Percentiles rank a stretch among this genome's conserved stretches.
Conservation (phyloP, 2,797 vertebrate genomes). For the Anabacerthia variegaticeps region DNA sequence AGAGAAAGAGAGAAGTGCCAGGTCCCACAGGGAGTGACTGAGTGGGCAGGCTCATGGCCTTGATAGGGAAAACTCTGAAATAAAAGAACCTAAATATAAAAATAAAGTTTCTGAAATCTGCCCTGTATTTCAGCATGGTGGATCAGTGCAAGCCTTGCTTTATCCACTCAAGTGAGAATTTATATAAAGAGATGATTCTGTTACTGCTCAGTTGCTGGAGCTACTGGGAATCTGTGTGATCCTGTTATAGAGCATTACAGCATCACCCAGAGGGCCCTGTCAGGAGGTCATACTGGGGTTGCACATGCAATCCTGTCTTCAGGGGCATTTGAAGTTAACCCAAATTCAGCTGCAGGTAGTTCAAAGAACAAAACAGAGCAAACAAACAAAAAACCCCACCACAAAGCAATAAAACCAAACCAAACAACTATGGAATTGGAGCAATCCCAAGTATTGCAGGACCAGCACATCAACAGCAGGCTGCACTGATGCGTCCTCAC, state of each 20-base stretch:
- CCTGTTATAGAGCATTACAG: background rate
- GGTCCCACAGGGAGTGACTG: background rate
- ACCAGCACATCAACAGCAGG: background rate
- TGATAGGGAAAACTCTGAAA: constrained; percentile 14
- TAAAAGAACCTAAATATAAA: background rate
- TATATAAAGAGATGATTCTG: background rate
- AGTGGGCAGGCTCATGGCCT: background rate
- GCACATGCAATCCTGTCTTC: background rate
- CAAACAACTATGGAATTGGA: background rate
- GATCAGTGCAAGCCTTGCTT: background rate
- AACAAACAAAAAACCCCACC: background rate
- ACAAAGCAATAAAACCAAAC: background rate
- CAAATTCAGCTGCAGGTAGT: constrained; percentile 6
- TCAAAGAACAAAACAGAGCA: background rate
- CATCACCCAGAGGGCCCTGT: background rate
- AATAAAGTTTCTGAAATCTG: background rate
- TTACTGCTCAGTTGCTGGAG: background rate
- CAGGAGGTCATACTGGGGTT: background rate
- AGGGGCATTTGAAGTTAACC: background rate
- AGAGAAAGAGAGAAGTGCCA: background rate
- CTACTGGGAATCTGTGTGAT: background rate
- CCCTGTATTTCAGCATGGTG: background rate
- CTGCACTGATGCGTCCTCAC: background rate
- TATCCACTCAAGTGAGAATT: background rate
- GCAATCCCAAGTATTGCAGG: background rate